A percentile compares a stretch with the other conserved stretches of the same genome.
phyloP scores from a whole-genome alignment of 2,888 invertebrate species.

The Pollenia labialis region DNA sequence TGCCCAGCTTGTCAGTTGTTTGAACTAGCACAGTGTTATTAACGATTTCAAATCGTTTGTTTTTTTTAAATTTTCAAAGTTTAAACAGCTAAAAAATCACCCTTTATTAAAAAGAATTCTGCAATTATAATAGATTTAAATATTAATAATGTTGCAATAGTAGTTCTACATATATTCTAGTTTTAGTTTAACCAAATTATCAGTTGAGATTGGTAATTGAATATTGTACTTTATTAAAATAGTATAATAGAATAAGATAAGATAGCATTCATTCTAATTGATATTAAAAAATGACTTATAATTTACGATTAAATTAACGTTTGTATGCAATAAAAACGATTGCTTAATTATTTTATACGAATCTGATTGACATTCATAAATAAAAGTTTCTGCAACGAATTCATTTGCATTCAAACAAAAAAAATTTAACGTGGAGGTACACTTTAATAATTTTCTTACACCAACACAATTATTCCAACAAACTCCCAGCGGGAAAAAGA shows the following conservation, averaged over 20 bases:
- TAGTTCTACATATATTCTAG: too few species aligned
- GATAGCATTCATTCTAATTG: constrained; percentile 36
- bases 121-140: too few species aligned
- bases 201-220: not conserved
- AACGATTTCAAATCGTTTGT: too few species aligned
- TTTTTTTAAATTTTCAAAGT: too few species aligned
- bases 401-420: constrained; percentile 28
- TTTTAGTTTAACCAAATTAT: too few species aligned
- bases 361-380: constrained; percentile 49
- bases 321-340: constrained; percentile 26
- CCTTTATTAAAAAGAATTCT: too few species aligned
- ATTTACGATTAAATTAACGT: constrained; percentile 37
- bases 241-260: constrained; percentile 37
- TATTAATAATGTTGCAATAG: too few species aligned
- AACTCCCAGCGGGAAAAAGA: too few species aligned
- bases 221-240: not conserved
- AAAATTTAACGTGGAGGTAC: constrained; percentile 11
- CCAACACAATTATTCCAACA: constrained; percentile 38
- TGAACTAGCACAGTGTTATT: too few species aligned
- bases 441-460: constrained; percentile 1
- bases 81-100: too few species aligned
- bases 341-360: constrained; percentile 30
- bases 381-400: constrained; percentile 27
- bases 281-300: constrained; percentile 39
- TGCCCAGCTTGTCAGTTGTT: too few species aligned